Percentiles rank a stretch among this genome's conserved stretches.
Evolutionary conservation across 2,797 vertebrate genomes (phyloP).

Genomic region (Capromys pilorides): DNA sequence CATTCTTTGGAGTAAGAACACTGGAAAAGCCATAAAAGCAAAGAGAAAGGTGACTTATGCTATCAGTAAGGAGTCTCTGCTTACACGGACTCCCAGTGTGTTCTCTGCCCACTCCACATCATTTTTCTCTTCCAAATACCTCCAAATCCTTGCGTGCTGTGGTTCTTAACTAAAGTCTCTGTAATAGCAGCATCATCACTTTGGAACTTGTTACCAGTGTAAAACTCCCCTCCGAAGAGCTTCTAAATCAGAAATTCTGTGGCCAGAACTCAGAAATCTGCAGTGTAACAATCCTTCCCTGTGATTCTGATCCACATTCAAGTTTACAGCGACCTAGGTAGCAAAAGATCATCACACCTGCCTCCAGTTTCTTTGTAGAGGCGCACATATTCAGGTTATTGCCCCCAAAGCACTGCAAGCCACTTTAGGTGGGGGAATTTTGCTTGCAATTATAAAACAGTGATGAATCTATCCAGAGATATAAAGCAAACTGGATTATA

Average conservation of each 20-base stretch:
- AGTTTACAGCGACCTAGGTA: background rate
- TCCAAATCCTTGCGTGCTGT: background rate
- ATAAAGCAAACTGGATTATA: background rate
- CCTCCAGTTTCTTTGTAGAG: background rate
- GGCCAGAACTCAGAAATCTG: background rate
- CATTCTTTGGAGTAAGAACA: background rate
- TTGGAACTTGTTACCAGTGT: background rate
- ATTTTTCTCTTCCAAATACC: background rate
- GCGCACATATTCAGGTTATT: background rate
- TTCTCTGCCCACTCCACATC: background rate
- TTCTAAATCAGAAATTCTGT: background rate
- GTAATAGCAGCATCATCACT: background rate
- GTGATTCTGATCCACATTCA: background rate
- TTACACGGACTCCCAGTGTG: background rate
- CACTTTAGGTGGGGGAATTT: background rate
- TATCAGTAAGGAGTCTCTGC: background rate
- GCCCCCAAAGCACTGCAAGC: background rate
- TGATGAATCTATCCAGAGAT: background rate
- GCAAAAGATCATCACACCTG: background rate
- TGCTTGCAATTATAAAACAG: background rate
- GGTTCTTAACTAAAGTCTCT: background rate
- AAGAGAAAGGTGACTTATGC: background rate
- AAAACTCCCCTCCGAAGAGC: background rate
- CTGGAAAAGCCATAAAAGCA: background rate
- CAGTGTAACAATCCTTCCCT: background rate